A percentile compares a stretch with the other conserved stretches of the same genome.
phyloP scores from a whole-genome alignment of 2,888 invertebrate species.

The Hemicrepidius hirtus region DNA sequence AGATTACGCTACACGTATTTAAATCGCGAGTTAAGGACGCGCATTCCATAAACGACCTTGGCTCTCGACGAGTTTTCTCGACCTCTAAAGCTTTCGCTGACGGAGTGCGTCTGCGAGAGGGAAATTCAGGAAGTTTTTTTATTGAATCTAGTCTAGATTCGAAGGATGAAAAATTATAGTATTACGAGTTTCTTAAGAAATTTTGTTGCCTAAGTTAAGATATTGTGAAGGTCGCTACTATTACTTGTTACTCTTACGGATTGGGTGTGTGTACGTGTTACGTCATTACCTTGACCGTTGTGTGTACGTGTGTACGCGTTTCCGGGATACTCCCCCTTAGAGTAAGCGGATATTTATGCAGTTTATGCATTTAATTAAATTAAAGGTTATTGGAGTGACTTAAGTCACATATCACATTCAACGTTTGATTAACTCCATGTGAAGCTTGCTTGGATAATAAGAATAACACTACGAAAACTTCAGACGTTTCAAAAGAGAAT shows the following conservation, averaged over 20 bases:
- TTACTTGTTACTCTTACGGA: constrained; percentile 25
- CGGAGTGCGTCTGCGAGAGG: constrained; percentile 2
- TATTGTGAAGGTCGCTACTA: constrained; percentile 23
- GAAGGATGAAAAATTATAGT: not conserved
- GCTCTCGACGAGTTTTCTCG: constrained; percentile 22
- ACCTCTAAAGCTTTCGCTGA: constrained; percentile 24
- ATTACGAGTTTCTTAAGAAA: not conserved
- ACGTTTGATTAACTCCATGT: too few species aligned
- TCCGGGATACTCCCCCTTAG: constrained; percentile 24
- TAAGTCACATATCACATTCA: too few species aligned
- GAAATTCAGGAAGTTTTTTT: not conserved
- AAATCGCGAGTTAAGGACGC: constrained; percentile 34
- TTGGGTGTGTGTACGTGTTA: constrained; percentile 44
- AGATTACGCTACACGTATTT: constrained; percentile 39
- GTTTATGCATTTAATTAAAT: too few species aligned
- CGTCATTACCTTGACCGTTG: constrained; percentile 47
- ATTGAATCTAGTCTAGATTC: too few species aligned
- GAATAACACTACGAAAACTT: too few species aligned
- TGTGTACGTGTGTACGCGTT: constrained; percentile 21
- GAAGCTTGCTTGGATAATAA: too few species aligned
- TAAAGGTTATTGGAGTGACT: too few species aligned
- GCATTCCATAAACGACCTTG: constrained; percentile 35
- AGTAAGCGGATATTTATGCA: too few species aligned
- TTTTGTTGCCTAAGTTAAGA: not conserved
- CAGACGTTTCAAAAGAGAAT: too few species aligned